Evolutionary conservation across 2,113 vertebrate species (phyloP), one percentile per base, ranked within the genome.

Genomic region (Micronisus gabar): DNA sequence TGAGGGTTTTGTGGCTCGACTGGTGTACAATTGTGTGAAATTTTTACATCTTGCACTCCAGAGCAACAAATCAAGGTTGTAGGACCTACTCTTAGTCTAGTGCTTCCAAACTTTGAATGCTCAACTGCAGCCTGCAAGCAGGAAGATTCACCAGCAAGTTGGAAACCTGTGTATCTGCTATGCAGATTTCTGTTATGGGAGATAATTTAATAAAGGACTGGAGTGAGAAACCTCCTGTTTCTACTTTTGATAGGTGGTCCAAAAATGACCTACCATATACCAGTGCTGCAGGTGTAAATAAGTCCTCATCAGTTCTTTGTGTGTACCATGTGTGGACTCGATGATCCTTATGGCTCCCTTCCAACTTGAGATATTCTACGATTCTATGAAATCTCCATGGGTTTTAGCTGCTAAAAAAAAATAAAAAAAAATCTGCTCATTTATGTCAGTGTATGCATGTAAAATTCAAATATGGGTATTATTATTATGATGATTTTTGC

Each of bases 271-370:
- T 41, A 5, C 17, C 34, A 7, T 26, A 47, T 41, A 15, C 15
- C 13, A 6, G 7, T 5, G 17, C 34, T 52, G 43, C 15, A 9
- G 0, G 1, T 6, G 13, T 45, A 32, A 58, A 18, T 36, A 43
- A 59, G 3, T 55, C 12, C 5, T 55, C 22, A 15, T n/a, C 1
- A 2, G 55, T 68, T 59, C 56, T 23, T 15, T 5, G 3, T 26
- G 36, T 8, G n/a, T 36, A 10, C 17, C 0, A 0, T 6, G 16
- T 27, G 15, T 30, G 70, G 7, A 45, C 21, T 81, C 0, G 2
- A 19, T 58, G 48, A 45, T 65, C 29, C 34, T 63, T 52, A 52
- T 13, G 12, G 3, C 9, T 47, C 9, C 56, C 17, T 75, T 86
- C 17, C 38, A 75, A 20, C 23, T 40, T 0, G 4, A 63, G 12